Base-by-base conservation (phyloP, 2,888 invertebrate species). In the Himalopsyche japonica region DNA sequence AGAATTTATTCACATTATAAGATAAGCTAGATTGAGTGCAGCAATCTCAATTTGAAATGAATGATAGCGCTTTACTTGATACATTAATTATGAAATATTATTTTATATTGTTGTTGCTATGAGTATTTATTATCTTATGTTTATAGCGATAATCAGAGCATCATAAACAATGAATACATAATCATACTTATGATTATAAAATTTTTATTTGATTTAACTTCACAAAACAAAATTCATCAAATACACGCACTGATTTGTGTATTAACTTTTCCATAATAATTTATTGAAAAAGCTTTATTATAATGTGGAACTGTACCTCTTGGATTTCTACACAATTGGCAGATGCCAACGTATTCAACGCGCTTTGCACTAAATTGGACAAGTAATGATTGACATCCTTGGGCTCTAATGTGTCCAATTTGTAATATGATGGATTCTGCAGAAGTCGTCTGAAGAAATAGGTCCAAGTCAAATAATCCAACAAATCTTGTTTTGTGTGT, bases 401-500 rank as follows among this genome's bases (percentile, higher is more conserved):
- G 0, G 95, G 93, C 84, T 96, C 95, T 18, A 95, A 89, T 43
- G 94, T 94, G 76, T 96, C 95, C 85, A 98, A 90, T 85, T 96
- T 95, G 89, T 98, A 98, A 90, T 97, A 98, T 0, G 95, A 94
- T 0, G 99, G 99, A 93, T 99, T 99, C 89, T 97, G 96, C 82
- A 98, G 90, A 6, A 99, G 91, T 24, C 99, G 93, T 81, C 99
- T 93, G 92, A 98, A 99, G 92, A 99, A 98, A 89, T 98, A 99
- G 0, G 99, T 99, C 97, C 99, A 99, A 0, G 99, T 98, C 87
- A 99, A 93, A 91, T 99, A 99, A 90, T 99, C 99, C 84, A 99
- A 92, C 79, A 98, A 96, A 88, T 98, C 97, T 89, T 98, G 97
- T 89, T 97, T 98, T 0, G 96, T 95, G 87, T 95, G 94, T n/a